A percentile compares a stretch with the other conserved stretches of the same genome.
Conservation (phyloP, 1,140 invertebrate species). For the Drosophila elegans region DNA sequence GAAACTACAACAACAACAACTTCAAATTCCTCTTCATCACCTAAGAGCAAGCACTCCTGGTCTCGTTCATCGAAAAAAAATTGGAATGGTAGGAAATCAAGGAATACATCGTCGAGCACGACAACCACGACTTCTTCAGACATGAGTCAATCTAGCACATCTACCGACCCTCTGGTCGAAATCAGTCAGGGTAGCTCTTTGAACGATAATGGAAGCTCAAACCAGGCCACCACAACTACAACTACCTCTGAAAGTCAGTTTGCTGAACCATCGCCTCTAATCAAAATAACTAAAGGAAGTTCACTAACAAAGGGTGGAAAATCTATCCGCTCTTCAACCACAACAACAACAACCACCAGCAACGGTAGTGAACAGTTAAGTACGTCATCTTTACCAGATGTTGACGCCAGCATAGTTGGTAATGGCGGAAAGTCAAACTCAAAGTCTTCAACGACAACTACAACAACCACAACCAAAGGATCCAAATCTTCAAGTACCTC, state of each 20-base stretch:
- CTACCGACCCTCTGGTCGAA: neutral
- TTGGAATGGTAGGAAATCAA: neutral
- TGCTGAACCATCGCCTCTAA: neutral
- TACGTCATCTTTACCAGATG: too few species aligned
- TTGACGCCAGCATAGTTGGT: neutral
- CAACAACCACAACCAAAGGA: constrained; percentile 5
- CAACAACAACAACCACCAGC: neutral
- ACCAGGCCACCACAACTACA: neutral
- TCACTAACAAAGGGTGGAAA: neutral
- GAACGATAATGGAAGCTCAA: neutral
- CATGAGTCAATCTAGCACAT: neutral
- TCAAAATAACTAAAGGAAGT: neutral
- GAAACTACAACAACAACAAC: constrained; percentile 18
- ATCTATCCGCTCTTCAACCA: neutral
- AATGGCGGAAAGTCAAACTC: neutral
- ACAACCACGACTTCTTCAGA: constrained; percentile 3
- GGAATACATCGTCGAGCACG: neutral
- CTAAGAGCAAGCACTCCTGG: neutral
- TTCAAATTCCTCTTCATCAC: constrained; percentile 1
- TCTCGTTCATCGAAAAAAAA: neutral
- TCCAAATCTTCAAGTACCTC: neutral
- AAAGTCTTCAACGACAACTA: neutral
- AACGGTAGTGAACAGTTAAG: too few species aligned
- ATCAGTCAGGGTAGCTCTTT: neutral
- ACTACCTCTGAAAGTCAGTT: neutral